phyloP scores from a whole-genome alignment of 2,797 vertebrate species.

The Amazona finschi region DNA sequence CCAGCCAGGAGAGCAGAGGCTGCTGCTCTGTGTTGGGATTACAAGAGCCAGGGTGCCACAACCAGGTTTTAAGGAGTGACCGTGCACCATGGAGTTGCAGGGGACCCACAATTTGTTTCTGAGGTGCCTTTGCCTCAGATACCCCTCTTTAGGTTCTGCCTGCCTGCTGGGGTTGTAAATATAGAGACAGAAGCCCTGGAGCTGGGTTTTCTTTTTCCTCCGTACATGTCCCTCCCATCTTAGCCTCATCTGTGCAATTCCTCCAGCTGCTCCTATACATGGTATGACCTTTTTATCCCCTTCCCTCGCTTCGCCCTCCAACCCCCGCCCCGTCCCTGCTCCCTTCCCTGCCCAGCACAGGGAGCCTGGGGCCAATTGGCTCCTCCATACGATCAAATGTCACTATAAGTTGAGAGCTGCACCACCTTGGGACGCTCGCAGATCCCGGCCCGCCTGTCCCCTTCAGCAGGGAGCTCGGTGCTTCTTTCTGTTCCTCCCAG shows the following conservation, averaged over 20 bases:
- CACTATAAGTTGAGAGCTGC: conserved; percentile 85
- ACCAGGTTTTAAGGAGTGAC: background rate
- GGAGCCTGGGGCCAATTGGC: conserved; percentile 81
- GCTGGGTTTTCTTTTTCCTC: conserved; percentile 53
- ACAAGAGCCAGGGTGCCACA: background rate
- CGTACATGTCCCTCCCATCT: conserved; percentile 80
- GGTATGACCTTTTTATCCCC: conserved; percentile 65
- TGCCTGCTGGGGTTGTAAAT: conserved; percentile 81
- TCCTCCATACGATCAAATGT: conserved; percentile 82
- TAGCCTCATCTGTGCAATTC: conserved; percentile 78
- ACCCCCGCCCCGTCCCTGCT: background rate
- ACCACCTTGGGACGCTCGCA: conserved; percentile 70
- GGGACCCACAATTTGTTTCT: background rate
- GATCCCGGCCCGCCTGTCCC: conserved; percentile 74
- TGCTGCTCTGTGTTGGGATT: background rate
- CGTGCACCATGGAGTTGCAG: fast-evolving
- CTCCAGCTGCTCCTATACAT: conserved; percentile 83
- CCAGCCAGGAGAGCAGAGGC: fast-evolving
- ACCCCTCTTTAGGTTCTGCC: conserved; percentile 67
- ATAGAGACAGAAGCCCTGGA: conserved; percentile 83
- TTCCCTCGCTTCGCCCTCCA: background rate
- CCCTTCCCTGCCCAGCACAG: background rate
- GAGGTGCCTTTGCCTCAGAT: conserved; percentile 36
- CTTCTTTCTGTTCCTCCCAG: conserved; percentile 79
- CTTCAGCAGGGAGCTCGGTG: conserved; percentile 74